A percentile compares a stretch with the other conserved stretches of the same genome.
Evolutionary conservation across 2,888 invertebrate genomes (phyloP).

Genomic region (Autographa gamma): DNA sequence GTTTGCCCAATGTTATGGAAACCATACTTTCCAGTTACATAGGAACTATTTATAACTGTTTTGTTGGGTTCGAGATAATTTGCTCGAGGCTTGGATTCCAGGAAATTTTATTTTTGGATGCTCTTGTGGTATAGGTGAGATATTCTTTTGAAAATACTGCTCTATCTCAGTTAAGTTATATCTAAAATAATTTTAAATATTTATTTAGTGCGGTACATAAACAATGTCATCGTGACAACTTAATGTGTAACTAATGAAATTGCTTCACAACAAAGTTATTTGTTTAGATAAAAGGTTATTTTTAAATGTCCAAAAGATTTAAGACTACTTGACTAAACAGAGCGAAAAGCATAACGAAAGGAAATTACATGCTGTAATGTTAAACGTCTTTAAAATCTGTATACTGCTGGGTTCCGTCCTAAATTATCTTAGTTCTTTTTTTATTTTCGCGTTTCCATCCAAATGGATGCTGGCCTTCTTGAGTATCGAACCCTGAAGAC

Average conservation of each 20-base stretch:
- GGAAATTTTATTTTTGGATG: conserved; percentile 6
- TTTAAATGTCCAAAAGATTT: neutral
- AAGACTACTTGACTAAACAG: neutral
- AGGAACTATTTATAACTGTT: conserved; percentile 30
- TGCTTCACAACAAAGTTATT: neutral
- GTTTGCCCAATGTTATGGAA: conserved; percentile 18
- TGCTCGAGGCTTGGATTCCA: conserved; percentile 9
- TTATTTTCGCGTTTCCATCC: neutral
- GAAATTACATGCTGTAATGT: neutral
- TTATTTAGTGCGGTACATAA: neutral
- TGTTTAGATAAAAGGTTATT: neutral
- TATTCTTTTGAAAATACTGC: neutral
- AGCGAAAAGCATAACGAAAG: neutral
- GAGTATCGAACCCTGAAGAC: neutral
- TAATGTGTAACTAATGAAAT: neutral
- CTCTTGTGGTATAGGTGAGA: conserved; percentile 2
- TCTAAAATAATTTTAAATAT: neutral
- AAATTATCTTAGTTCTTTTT: neutral
- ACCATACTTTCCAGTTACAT: conserved; percentile 28
- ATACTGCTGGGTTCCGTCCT: neutral
- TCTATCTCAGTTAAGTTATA: neutral
- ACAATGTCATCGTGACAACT: neutral
- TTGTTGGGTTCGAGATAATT: conserved; percentile 16
- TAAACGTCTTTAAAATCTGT: neutral
- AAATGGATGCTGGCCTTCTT: neutral